Evolutionary conservation across 2,797 vertebrate species (phyloP), one percentile per base, ranked within the genome.

Genomic region (Tenualosa thibaudeaui): DNA sequence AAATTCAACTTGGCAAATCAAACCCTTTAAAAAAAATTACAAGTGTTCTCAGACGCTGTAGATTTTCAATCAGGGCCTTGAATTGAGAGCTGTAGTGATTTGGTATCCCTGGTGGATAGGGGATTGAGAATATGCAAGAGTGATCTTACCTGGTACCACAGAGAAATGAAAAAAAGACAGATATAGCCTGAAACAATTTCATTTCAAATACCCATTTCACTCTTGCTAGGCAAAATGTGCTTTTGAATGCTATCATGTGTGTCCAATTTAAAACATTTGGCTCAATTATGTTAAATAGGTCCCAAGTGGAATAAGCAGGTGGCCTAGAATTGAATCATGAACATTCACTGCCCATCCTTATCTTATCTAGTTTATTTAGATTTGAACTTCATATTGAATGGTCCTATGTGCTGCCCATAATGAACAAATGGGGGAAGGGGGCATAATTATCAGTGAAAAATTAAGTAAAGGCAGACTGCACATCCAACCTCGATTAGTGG

Each of bases 231-330:
- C 81, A 88, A 31, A 81, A 85, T 86, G 81, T 86, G 84, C 75
- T 84, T 82, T 86, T 84, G 86, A 91, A 91, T 89, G 88, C 89
- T 91, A 85, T 93, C 90, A 91, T 90, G 91, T 94, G 91, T 90
- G 90, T 93, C 88, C 90, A 93, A 91, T 93, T 89, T 89, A 84
- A 78, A 90, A 87, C 89, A 92, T 92, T 93, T 91, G 93, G 90
- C 91, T 93, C 91, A 91, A 88, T 93, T 90, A 91, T 93, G 89
- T 91, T 91, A 93, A 93, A 89, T 90, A 91, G 87, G 88, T 92
- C 90, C 92, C 91, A 90, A 90, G 91, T 93, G 91, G 91, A 86
- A 85, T 83, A 92, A 91, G 91, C 92, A 94, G 92, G 91, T 92
- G 92, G 91, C 89, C 87, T 84, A 65, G 86, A 90, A 92, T 89